phyloP scores from a whole-genome alignment of 2,113 vertebrate species.

The Ctenomys sociabilis region DNA sequence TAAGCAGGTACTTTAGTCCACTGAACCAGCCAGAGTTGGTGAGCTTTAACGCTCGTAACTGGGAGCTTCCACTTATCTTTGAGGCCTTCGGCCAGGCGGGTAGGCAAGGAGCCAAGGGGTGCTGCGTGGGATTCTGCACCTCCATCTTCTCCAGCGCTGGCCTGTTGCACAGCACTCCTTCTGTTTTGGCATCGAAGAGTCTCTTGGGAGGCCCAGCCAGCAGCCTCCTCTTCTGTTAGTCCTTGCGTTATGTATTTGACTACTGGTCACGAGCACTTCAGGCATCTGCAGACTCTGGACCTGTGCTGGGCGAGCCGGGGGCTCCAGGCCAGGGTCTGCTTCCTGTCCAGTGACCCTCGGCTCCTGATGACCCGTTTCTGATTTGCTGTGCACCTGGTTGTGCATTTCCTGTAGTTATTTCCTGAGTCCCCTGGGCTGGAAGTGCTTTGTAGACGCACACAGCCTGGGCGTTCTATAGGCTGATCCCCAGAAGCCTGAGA shows the following conservation, averaged over 20 bases:
- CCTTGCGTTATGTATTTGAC: neutral
- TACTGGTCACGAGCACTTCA: no score
- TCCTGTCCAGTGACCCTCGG: fast-evolving
- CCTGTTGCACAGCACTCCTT: fast-evolving
- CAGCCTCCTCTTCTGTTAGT: no score
- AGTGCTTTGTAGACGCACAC: neutral
- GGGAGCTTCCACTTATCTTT: neutral
- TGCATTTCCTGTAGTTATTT: neutral
- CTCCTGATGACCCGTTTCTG: fast-evolving
- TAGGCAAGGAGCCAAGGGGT: no score
- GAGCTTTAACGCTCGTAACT: neutral
- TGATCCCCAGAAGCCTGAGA: neutral
- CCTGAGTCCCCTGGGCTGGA: neutral
- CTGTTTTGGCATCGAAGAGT: fast-evolving
- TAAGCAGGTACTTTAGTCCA: no score
- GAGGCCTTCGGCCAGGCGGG: neutral
- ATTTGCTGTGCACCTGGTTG: fast-evolving
- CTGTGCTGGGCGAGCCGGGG: no score
- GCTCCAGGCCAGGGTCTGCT: no score
- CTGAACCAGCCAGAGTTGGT: neutral
- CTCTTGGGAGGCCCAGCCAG: neutral
- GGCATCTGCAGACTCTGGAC: no score
- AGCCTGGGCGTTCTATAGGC: neutral
- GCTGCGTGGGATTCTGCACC: neutral
- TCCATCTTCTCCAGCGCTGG: neutral